Percentiles rank a stretch among this genome's conserved stretches.
Conservation (phyloP, 2,888 invertebrate genomes). For the Lamellibrachia columna region DNA sequence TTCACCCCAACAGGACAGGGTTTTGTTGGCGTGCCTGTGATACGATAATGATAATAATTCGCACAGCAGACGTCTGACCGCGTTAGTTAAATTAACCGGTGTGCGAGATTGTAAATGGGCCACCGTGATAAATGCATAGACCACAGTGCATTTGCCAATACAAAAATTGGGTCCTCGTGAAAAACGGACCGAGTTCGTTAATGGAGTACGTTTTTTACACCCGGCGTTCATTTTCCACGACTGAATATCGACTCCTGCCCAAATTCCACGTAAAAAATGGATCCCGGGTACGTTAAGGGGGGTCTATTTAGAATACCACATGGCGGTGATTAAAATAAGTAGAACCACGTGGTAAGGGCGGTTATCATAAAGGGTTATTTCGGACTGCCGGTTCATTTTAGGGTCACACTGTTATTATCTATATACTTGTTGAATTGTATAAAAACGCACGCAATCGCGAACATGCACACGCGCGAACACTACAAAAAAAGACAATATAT, state of each 20-base stretch:
- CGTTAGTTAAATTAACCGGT: not conserved
- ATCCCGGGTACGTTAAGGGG: too few species aligned
- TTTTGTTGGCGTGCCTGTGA: not conserved
- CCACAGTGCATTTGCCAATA: too few species aligned
- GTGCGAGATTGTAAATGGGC: not conserved
- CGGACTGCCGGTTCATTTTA: not conserved
- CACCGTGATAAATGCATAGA: not conserved
- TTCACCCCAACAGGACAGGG: not conserved
- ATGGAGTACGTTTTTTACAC: too few species aligned
- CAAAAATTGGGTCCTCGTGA: too few species aligned
- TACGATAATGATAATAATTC: not conserved
- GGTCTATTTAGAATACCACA: too few species aligned
- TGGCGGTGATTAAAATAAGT: too few species aligned
- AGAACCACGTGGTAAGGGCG: too few species aligned
- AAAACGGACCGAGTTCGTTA: too few species aligned
- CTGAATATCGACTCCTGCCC: too few species aligned
- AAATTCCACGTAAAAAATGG: too few species aligned
- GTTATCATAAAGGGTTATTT: not conserved
- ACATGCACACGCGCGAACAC: not conserved
- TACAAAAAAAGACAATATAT: too few species aligned
- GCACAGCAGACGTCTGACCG: not conserved
- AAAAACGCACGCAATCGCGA: not conserved
- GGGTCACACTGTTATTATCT: not conserved
- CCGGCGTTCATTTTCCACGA: too few species aligned
- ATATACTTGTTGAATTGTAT: not conserved